These are phyloP conservation scores for Dryas iulia DNA, from an alignment of 1,140 invertebrate species.

Conservation along the genomic window DNA sequence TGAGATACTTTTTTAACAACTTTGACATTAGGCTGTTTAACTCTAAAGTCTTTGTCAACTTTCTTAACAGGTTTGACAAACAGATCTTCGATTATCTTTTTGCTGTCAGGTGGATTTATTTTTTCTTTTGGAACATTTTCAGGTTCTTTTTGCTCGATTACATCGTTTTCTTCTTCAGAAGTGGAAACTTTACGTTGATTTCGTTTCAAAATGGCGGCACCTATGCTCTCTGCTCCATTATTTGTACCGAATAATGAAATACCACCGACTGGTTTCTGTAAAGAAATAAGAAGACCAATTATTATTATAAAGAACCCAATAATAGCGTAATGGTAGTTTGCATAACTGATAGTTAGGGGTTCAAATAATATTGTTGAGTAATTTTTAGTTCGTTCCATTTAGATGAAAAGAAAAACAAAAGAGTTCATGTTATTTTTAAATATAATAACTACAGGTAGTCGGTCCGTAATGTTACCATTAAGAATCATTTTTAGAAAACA, in stretches of 20 bases:
- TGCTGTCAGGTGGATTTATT: conserved; percentile 31
- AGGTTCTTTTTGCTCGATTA: conserved; percentile 12
- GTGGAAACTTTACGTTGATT: conserved; percentile 51
- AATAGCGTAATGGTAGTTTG: no score
- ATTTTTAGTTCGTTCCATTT: no score
- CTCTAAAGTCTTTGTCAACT: conserved; percentile 20
- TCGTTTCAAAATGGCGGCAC: conserved; percentile 64
- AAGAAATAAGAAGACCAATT: no score
- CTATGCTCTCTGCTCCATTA: conserved; percentile 60
- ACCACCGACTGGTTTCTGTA: conserved; percentile 82
- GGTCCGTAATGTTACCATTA: no score
- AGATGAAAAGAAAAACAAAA: no score
- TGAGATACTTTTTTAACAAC: conserved; percentile 24
- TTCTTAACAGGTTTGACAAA: conserved; percentile 51
- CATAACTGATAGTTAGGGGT: no score
- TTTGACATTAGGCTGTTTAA: conserved; percentile 17
- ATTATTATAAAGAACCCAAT: no score
- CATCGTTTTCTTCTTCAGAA: conserved; percentile 45
- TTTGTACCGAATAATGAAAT: conserved; percentile 79
- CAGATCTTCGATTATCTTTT: conserved; percentile 60
- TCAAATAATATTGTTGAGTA: no score
- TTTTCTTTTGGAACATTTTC: conserved; percentile 10
- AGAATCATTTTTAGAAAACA: no score
- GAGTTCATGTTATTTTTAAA: no score
- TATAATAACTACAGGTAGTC: no score